These are phyloP conservation scores for Holothuria scabra DNA, from an alignment of 53 echinoderm and acorn worm species.

Conservation along the genomic window DNA sequence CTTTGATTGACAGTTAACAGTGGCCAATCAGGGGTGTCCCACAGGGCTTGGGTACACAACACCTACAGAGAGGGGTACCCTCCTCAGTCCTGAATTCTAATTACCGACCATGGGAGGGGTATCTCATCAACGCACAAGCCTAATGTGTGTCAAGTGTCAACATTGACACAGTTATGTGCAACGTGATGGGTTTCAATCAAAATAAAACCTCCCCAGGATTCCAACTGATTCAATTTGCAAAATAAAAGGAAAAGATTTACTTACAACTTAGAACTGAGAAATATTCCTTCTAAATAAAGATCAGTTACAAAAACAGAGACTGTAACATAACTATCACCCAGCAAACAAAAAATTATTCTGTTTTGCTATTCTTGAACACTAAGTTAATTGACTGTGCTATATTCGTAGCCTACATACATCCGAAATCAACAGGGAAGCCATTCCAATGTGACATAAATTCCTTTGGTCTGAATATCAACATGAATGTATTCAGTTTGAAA, in stretches of 20 bases:
- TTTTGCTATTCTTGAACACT: too few relatives aligned
- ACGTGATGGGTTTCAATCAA: slow-evolving; percentile 32
- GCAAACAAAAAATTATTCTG: too few relatives aligned
- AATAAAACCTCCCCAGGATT: slow-evolving; percentile 28
- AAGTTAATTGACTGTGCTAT: too few relatives aligned
- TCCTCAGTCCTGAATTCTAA: slow-evolving; percentile 34
- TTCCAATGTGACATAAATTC: too few relatives aligned
- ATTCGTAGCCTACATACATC: too few relatives aligned
- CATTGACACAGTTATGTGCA: slow-evolving; percentile 49
- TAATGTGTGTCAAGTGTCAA: slow-evolving; percentile 42
- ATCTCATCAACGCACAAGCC: slow-evolving; percentile 5
- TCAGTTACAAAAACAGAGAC: too few relatives aligned
- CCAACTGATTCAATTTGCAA: slow-evolving; percentile 42
- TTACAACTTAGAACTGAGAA: neutral
- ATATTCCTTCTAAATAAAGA: too few relatives aligned
- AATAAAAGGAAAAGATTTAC: slow-evolving; percentile 23
- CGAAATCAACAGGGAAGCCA: too few relatives aligned
- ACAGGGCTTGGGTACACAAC: slow-evolving; percentile 42
- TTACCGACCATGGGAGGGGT: slow-evolving; percentile 44
- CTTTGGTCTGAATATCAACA: too few relatives aligned
- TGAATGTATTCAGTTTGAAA: too few relatives aligned
- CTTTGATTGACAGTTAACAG: slow-evolving; percentile 26
- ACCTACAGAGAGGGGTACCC: slow-evolving; percentile 40
- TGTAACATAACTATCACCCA: too few relatives aligned
- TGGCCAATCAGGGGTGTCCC: slow-evolving; percentile 18